Conservation (phyloP, 2,797 vertebrate species). For the Eremophila alpestris region DNA sequence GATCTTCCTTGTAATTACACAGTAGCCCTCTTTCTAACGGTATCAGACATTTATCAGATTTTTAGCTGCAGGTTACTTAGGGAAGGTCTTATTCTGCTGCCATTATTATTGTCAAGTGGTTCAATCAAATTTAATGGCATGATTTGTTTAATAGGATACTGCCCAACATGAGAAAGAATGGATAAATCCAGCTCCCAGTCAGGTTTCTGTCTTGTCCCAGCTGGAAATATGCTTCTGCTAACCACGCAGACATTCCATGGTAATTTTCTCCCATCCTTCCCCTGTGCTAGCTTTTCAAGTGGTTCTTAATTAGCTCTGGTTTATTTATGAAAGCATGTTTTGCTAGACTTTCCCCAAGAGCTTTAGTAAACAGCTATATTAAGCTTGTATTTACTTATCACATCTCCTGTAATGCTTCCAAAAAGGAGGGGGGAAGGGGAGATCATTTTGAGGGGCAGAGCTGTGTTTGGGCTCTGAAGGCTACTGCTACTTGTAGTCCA, state of each 20-base stretch:
- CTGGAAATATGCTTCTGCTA: conserved; percentile 1
- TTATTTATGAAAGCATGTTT: conserved; percentile 61
- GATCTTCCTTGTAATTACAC: background rate
- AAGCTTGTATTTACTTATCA: conserved; percentile 30
- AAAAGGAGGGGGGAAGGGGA: background rate
- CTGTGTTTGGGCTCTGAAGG: background rate
- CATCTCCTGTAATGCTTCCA: background rate
- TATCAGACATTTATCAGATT: background rate
- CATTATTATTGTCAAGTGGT: background rate
- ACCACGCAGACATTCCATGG: background rate
- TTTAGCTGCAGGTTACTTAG: background rate
- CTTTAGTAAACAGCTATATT: conserved; percentile 15
- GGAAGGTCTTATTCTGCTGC: background rate
- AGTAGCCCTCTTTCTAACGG: background rate
- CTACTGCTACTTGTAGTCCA: background rate
- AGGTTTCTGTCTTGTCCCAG: background rate
- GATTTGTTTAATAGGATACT: background rate
- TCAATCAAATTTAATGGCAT: background rate
- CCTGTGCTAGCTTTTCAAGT: conserved; percentile 29
- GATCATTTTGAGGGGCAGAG: background rate
- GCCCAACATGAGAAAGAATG: background rate
- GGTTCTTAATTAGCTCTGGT: conserved; percentile 64
- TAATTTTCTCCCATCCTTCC: conserved; percentile 42
- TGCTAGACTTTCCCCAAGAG: conserved; percentile 46
- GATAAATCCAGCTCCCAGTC: background rate